Evolutionary conservation across 1,140 invertebrate species (phyloP).

Genomic region (Littorina saxatilis): DNA sequence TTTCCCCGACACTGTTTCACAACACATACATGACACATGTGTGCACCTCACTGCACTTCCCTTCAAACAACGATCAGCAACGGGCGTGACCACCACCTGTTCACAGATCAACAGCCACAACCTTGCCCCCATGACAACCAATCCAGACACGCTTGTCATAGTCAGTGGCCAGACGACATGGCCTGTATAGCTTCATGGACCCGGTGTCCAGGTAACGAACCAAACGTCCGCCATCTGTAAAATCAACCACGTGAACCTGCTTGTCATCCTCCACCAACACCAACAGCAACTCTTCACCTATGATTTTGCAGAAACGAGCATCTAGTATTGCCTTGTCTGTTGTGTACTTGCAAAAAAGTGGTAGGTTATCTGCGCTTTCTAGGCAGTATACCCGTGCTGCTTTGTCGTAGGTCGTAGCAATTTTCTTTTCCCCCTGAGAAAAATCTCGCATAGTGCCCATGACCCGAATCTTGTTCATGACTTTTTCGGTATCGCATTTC

Average conservation of each 20-base stretch:
- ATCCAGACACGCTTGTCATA: neutral
- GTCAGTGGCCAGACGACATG: slow-evolving; percentile 12
- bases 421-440: neutral
- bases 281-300: neutral
- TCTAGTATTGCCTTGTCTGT: neutral
- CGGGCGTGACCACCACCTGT: neutral
- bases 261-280: neutral
- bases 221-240: neutral
- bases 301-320: neutral
- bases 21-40: too few species aligned
- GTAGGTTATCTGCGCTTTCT: neutral
- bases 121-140: neutral
- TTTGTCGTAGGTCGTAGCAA: neutral
- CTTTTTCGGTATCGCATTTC: too few species aligned
- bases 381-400: neutral
- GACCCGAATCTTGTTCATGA: too few species aligned
- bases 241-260: slow-evolving; percentile 4
- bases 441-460: neutral
- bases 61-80: too few species aligned
- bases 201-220: neutral
- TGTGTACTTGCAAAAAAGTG: neutral
- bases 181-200: neutral
- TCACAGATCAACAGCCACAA: neutral
- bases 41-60: too few species aligned
- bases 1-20: too few species aligned